Conservation (phyloP, 2,113 vertebrate species). For the Heterotis niloticus region DNA sequence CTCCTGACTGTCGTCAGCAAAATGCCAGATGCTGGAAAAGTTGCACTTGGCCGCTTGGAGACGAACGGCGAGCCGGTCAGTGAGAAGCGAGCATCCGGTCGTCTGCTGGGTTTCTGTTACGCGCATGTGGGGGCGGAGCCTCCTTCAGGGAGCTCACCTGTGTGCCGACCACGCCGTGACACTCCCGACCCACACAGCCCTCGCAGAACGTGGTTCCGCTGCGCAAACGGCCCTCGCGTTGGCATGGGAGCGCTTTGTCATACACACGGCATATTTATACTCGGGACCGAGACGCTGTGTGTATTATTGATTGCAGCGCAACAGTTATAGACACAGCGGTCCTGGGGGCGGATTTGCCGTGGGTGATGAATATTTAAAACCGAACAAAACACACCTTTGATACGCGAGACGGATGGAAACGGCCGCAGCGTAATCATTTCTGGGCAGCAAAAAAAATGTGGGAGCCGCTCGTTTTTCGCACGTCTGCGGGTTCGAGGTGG, state of each 20-base stretch:
- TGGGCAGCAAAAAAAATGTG: not conserved
- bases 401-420: not conserved
- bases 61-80: no score
- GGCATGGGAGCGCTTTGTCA: not conserved
- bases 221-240: no score
- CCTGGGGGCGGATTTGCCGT: not conserved
- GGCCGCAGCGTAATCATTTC: not conserved
- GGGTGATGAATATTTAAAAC: constrained; percentile 5
- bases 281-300: not conserved
- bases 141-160: no score
- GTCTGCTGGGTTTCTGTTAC: no score
- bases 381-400: not conserved
- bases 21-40: no score
- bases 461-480: not conserved
- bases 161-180: no score
- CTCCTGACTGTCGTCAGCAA: not conserved
- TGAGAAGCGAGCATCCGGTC: no score
- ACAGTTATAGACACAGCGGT: not conserved
- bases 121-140: no score
- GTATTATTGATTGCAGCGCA: not conserved
- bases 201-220: no score
- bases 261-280: not conserved
- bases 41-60: no score
- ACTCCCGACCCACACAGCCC: no score
- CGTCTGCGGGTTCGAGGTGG: not conserved